A percentile compares a stretch with the other conserved stretches of the same genome.
phyloP scores from a whole-genome alignment of 2,797 vertebrate genomes.

The Coregonus ussuriensis region DNA sequence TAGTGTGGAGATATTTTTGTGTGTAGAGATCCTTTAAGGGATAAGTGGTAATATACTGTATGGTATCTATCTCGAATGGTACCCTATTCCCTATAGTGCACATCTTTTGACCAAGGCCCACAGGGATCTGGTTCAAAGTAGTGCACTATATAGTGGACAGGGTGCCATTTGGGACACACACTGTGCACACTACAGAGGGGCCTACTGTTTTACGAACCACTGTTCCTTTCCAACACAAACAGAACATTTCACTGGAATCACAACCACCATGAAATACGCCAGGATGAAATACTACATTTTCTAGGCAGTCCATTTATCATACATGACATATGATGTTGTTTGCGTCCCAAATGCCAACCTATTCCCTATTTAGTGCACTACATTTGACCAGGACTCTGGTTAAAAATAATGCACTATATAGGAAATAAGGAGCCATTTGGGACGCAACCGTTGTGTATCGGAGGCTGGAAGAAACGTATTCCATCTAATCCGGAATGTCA shows the following conservation, averaged over 20 bases:
- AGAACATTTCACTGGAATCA: not conserved
- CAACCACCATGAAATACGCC: not conserved
- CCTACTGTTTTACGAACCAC: not conserved
- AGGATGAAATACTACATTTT: not conserved
- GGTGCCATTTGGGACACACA: no score
- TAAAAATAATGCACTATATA: not conserved
- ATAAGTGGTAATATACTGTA: no score
- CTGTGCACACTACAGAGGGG: no score
- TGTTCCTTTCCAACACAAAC: not conserved
- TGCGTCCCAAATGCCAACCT: no score
- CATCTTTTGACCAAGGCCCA: no score
- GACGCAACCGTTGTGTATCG: not conserved
- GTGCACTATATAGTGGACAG: no score
- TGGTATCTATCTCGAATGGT: rapidly evolving
- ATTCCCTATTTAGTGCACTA: no score
- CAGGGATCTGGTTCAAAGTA: no score
- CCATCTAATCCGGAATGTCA: slow-evolving; percentile 1
- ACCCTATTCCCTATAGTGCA: no score
- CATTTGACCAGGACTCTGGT: not conserved
- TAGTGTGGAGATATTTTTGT: not conserved
- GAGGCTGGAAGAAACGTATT: not conserved
- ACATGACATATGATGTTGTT: not conserved
- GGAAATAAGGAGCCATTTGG: not conserved
- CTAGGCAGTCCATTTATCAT: not conserved
- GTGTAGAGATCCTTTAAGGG: not conserved